phyloP scores from a whole-genome alignment of 2,113 vertebrate species.

The Junco hyemalis region DNA sequence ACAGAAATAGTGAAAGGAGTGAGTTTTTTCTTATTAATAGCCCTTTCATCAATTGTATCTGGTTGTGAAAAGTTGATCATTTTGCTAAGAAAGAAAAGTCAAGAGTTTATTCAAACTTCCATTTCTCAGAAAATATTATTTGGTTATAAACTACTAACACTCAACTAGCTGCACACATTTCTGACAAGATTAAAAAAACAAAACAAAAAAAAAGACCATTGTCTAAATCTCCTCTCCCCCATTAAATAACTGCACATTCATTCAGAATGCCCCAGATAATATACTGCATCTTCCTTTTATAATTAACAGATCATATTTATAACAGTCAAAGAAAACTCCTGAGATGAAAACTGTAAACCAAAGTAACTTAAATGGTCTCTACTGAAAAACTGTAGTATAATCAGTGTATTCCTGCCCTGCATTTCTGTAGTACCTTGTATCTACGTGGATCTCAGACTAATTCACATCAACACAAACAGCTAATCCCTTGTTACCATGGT shows the following conservation, averaged over 20 bases:
- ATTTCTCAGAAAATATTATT: background rate
- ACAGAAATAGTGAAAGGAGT: constrained; percentile 91
- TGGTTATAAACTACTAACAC: background rate
- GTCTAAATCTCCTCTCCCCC: background rate
- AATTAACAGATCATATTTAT: background rate
- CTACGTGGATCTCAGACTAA: background rate
- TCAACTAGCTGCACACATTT: background rate
- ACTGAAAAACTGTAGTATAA: background rate
- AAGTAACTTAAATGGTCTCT: background rate
- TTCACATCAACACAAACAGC: background rate
- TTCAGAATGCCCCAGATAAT: background rate
- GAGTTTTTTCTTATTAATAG: constrained; percentile 94
- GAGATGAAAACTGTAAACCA: background rate
- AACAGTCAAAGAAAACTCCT: background rate
- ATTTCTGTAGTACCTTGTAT: background rate
- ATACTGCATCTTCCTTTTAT: background rate
- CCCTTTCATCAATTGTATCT: constrained; percentile 96
- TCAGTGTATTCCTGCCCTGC: background rate
- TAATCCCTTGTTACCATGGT: background rate
- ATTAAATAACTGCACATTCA: background rate
- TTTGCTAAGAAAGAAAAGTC: constrained; percentile 82
- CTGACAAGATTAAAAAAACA: background rate
- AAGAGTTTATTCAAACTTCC: constrained; percentile 15
- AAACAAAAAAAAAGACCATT: background rate
- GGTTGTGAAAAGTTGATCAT: constrained; percentile 96